Conservation (phyloP, 2,113 vertebrate species). For the Orthochromis indermauri region DNA sequence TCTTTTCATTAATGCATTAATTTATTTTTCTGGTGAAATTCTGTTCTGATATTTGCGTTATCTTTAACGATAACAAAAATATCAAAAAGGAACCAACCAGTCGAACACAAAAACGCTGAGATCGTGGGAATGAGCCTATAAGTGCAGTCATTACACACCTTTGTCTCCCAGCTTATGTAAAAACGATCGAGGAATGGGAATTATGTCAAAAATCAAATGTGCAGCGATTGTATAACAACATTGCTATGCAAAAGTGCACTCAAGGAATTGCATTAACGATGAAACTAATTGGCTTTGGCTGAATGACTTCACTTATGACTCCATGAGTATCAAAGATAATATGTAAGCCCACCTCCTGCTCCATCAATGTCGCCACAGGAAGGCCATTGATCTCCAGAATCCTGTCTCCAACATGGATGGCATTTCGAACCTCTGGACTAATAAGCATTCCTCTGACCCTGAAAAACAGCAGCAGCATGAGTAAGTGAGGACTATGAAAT, state of each 20-base stretch:
- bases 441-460: conserved; percentile 92
- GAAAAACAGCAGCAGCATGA: not conserved
- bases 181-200: conserved; percentile 17
- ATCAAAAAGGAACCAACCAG: not conserved
- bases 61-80: not conserved
- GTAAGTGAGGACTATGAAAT: not conserved
- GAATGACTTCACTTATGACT: not conserved
- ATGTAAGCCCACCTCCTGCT: conserved; percentile 80
- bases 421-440: conserved; percentile 86
- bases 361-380: conserved; percentile 78
- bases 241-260: not conserved
- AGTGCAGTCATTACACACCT: conserved; percentile 10
- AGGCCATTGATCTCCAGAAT: conserved; percentile 95
- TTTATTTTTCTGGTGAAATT: not conserved
- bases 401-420: conserved; percentile 90
- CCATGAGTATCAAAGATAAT: not conserved
- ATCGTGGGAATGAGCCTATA: not conserved
- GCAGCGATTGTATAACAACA: not conserved
- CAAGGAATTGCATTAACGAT: not conserved
- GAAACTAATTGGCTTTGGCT: not conserved
- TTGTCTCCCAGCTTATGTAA: conserved; percentile 32
- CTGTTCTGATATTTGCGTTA: not conserved
- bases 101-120: not conserved
- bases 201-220: conserved; percentile 17
- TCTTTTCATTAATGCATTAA: not conserved